Conservation (phyloP, 2,888 invertebrate genomes). For the Urechis unicinctus region DNA sequence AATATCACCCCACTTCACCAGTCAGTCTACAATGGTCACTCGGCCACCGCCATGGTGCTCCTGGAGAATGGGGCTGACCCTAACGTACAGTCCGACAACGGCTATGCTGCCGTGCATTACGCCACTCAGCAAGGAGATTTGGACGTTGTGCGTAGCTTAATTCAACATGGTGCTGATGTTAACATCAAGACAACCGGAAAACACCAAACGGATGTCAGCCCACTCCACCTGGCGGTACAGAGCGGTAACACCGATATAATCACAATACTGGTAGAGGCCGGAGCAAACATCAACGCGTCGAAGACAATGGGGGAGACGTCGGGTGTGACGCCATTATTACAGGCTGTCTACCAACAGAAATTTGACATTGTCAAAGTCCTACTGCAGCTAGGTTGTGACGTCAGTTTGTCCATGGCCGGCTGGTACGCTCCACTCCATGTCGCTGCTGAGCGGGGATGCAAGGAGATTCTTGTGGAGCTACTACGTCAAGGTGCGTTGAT, state of each 20-base stretch:
- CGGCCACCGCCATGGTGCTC: constrained; percentile 10
- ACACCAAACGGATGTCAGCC: constrained; percentile 14
- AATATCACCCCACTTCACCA: constrained; percentile 18
- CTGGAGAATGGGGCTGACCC: constrained; percentile 14
- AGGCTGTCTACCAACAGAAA: constrained; percentile 21
- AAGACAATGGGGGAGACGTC: constrained; percentile 16
- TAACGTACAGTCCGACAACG: constrained; percentile 19
- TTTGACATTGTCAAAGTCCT: constrained; percentile 17
- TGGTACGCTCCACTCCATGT: constrained; percentile 19
- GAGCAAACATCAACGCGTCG: constrained; percentile 18
- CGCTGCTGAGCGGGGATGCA: constrained; percentile 17
- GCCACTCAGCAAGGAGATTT: constrained; percentile 21
- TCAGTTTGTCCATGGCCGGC: constrained; percentile 7
- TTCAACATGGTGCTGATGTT: constrained; percentile 11
- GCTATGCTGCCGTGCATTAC: constrained; percentile 21
- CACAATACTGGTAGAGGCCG: constrained; percentile 10
- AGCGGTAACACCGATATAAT: constrained; percentile 18
- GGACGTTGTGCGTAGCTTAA: constrained; percentile 4
- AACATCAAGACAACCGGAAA: constrained; percentile 13
- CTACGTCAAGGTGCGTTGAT: constrained; percentile 11
- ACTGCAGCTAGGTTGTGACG: constrained; percentile 11
- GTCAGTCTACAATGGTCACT: constrained; percentile 18
- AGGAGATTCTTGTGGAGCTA: constrained; percentile 8
- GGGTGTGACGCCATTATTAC: constrained; percentile 20
- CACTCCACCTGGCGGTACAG: constrained; percentile 23